Evolutionary conservation across 2,797 vertebrate genomes (phyloP).

Genomic region (Tamandua tetradactyla): DNA sequence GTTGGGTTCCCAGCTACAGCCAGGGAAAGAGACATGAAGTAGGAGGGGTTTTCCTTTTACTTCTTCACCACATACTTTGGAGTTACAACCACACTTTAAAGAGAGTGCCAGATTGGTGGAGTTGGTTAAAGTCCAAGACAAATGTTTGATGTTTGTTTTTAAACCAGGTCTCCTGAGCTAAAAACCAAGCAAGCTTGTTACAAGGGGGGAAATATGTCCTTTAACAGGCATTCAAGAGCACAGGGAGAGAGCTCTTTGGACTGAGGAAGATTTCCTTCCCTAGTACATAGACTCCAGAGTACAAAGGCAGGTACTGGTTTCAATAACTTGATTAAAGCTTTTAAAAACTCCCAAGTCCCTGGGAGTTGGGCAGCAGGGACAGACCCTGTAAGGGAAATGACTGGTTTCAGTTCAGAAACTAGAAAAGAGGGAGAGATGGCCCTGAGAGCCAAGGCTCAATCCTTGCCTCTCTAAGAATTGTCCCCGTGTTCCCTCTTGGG

Average conservation of each 20-base stretch:
- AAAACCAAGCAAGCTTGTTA: not conserved
- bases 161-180: conserved; percentile 54
- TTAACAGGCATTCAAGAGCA: conserved; percentile 31
- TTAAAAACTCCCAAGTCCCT: not conserved
- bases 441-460: not conserved
- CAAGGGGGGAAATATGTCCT: conserved; percentile 1
- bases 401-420: not conserved
- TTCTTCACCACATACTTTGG: conserved; percentile 54
- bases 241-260: not conserved
- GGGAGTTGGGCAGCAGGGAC: not conserved
- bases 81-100: conserved; percentile 59
- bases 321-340: not conserved
- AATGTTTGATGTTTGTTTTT: conserved; percentile 76
- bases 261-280: not conserved
- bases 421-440: not conserved
- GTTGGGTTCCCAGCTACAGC: not conserved
- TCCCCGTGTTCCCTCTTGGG: not conserved
- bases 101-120: conserved; percentile 64
- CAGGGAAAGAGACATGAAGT: not conserved
- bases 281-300: not conserved
- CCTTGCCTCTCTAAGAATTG: not conserved
- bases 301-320: not conserved
- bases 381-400: not conserved
- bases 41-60: not conserved
- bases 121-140: conserved; percentile 72